Base-by-base conservation (phyloP, 2,113 vertebrate genomes). In the Fulica atra region DNA sequence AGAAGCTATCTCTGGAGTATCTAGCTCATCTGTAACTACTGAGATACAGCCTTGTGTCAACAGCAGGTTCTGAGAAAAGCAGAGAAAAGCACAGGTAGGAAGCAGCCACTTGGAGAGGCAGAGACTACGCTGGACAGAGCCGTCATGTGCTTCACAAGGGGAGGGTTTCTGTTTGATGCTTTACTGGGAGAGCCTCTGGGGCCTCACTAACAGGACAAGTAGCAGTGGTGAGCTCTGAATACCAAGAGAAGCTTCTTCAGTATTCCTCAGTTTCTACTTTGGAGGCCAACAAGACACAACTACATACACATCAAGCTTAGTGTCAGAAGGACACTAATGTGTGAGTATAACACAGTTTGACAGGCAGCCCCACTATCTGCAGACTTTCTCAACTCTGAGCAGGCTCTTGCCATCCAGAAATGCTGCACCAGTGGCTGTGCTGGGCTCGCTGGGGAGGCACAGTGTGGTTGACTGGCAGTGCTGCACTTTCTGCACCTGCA, bases 391-490 rank as follows among this genome's bases (percentile, higher is more conserved):
- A 46, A 38, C 73, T 64, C 61, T 2, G 65, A 64, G 4, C 16
- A 11, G 57, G 66, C 48, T 90, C 53, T 42, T 23, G 26, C 38
- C 4, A 20, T 21, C 64, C 31, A 9, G 56, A 69, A 54, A 21
- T 1, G 7, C 18, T 31, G 85, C 51, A 33, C 35, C 51, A 29
- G 5, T 23, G 3, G 4, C 63, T 4, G 69, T 2, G 8, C 35
- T 0, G 9, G 18, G 19, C 64, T 70, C 54, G 0, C 26, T 4
- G 83, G 48, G 11, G 59, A 60, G 60, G 57, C 79, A 9, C 56
- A 6, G 66, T 1, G 1, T 9, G 0, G 5, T 5, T 8, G 86
- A 50, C 2, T 0, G 44, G 83, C 91, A 81, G 80, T 31, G 1
- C 81, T 16, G 73, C 48, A 0, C 64, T 14, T 31, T 20, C 57